Evolutionary conservation across 2,797 vertebrate genomes (phyloP), one percentile per base, ranked within the genome.

Genomic region (Leptodactylus fallax): DNA sequence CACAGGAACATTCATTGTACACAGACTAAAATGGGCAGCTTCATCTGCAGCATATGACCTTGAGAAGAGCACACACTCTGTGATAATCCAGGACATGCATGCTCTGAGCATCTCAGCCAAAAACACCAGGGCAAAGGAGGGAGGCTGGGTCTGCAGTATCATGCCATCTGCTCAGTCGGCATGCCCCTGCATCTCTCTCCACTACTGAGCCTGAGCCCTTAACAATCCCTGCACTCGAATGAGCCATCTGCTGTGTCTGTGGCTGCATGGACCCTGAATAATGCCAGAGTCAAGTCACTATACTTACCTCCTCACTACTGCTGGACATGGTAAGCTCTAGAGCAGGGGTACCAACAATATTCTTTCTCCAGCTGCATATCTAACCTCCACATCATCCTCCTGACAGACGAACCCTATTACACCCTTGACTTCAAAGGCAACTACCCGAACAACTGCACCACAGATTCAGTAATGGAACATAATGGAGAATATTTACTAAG

Each of bases 111-210:
- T 55, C 87, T 58, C 83, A 25, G 79, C 79, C 83, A 85, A 78
- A 65, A 77, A 71, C 83, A 85, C 83, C 79, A 23, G 71, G 83
- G 71, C 84, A 82, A 67, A 27, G 56, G 69, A 78, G 36, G 56
- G 83, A 63, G 72, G 63, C 16, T 45, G 27, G 77, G 49, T 76
- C 69, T 77, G 79, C 45, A 85, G 83, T 76, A 89, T 67, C 7
- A 58, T 58, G 49, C 87, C 87, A 89, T 89, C 87, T 89, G 87
- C 79, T 89, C 67, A 53, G 67, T 49, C 87, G 7, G 79, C 83
- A 69, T 56, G 79, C 69, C 71, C 17, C 53, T 53, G 61, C 19
- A 78, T 69, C 74, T 14, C 60, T 63, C 67, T 89, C 63, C 76
- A 89, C 11, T 79, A 23, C 53, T 0, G 60, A 81, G 14, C 36